Percentiles rank a stretch among this genome's conserved stretches.
These are phyloP conservation scores for Hyles vespertilio DNA, from an alignment of 1,140 invertebrate genomes.

Conservation along the genomic window DNA sequence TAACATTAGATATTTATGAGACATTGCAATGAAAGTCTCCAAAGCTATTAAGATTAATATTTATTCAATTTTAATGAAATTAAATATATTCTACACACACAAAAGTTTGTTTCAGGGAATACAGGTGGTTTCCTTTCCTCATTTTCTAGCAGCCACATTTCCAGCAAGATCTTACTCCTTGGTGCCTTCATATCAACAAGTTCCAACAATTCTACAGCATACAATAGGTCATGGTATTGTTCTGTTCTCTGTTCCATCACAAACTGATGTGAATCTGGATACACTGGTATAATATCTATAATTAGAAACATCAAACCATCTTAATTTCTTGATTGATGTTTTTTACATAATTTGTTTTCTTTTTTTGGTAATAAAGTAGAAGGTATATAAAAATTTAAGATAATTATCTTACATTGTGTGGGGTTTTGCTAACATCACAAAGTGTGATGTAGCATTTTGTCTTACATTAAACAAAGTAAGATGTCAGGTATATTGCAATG, in stretches of 20 bases:
- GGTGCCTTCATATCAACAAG: constrained; percentile 44
- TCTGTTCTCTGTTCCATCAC: constrained; percentile 82
- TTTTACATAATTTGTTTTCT: no score
- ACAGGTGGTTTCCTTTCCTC: constrained; percentile 48
- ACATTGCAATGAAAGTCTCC: no score
- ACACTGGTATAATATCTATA: constrained; percentile 83
- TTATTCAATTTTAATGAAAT: neutral
- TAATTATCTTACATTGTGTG: no score
- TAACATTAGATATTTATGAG: no score
- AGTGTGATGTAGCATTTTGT: no score
- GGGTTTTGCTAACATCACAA: no score
- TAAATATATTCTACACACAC: constrained; percentile 32
- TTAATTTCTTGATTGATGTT: no score
- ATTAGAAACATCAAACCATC: neutral
- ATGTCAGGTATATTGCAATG: neutral
- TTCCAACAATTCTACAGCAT: constrained; percentile 81
- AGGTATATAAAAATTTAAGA: no score
- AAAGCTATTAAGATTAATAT: no score
- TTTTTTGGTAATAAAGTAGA: no score
- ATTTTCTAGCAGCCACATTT: constrained; percentile 86
- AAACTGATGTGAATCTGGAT: constrained; percentile 84
- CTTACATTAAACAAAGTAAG: no score
- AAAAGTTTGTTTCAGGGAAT: constrained; percentile 52
- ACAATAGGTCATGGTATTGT: constrained; percentile 85
- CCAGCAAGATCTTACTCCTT: constrained; percentile 77